Evolutionary conservation across 35 echinoderm and acorn worm genomes (phyloP), one percentile per base, ranked within the genome.

Genomic region (Ptychodera flava): DNA sequence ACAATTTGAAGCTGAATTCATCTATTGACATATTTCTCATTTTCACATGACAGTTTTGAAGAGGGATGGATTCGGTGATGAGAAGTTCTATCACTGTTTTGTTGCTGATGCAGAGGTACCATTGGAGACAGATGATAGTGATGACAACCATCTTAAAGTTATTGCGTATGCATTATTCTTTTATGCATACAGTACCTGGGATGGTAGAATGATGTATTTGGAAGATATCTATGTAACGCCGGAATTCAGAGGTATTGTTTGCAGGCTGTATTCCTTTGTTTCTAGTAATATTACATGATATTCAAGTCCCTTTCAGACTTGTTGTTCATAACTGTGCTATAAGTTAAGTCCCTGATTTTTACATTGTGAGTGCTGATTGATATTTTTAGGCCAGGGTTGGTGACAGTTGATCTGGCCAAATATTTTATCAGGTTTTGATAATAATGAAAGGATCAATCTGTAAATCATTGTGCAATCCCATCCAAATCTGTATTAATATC

Each of bases 181-280:
- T 36, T 93, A 85, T 80, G 79, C 33, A 16, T 93, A 84, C 77
- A 93, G 91, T 82, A 85, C 87, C 28, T 93, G 91, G 91, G 82
- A 77, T n/a, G 91, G 91, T 0, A 84, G 91, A 34, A 93, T 89
- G 78, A 83, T 81, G 29, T 93, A 93, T 79, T 31, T 93, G 32
- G 88, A 89, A 85, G 91, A 90, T 90, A n/a, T 93, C 16, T 93
- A 93, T 77, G 91, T 93, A 77, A 86, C 81, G 22, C 84, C 91
- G 35, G 84, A 36, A 6, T 87, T 89, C 77, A 85, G 91, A 93
- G 87, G 91, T 93, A 92, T 12, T 85, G 36, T 85, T 35, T 28
- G 28, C n/a, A 29, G n/a, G 83, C 30, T 85, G 31, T 45, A 45
- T 86, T 28, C 32, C 34, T 30, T 77, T 34, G 30, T 86, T 53